Evolutionary conservation across 2,888 invertebrate genomes (phyloP).

Genomic region (Agrochola circellaris): DNA sequence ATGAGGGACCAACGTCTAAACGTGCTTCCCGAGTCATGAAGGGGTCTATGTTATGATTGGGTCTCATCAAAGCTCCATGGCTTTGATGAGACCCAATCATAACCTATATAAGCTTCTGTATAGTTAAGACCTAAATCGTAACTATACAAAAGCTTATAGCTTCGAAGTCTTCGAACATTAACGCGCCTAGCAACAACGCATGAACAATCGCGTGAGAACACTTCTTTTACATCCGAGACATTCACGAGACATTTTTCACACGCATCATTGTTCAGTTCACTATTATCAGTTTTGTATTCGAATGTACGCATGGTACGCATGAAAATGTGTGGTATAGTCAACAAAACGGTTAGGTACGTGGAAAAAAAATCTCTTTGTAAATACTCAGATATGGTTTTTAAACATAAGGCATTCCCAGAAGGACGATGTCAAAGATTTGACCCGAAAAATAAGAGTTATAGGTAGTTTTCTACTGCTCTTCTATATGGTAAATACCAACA

Average conservation of each 20-base stretch:
- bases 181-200: conserved; percentile 27
- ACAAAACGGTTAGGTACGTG: no score
- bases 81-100: no score
- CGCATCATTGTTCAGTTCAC: conserved; percentile 54
- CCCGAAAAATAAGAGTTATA: no score
- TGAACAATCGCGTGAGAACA: conserved; percentile 46
- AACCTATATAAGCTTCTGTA: no score
- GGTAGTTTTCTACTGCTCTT: no score
- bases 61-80: not conserved
- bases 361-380: no score
- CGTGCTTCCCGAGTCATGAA: no score
- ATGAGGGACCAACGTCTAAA: no score
- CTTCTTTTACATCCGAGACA: conserved; percentile 41
- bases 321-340: no score
- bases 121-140: conserved; percentile 1
- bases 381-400: no score
- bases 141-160: not conserved
- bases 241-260: conserved; percentile 54
- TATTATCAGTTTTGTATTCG: conserved; percentile 42
- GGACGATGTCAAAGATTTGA: not conserved
- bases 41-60: no score
- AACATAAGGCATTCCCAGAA: no score
- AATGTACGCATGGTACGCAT: conserved; percentile 2
- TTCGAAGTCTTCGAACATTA: conserved; percentile 16
- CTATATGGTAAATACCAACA: not conserved